Evolutionary conservation across 2,797 vertebrate genomes (phyloP), one percentile per base, ranked within the genome.

Genomic region (Notoglanidium macrostoma): DNA sequence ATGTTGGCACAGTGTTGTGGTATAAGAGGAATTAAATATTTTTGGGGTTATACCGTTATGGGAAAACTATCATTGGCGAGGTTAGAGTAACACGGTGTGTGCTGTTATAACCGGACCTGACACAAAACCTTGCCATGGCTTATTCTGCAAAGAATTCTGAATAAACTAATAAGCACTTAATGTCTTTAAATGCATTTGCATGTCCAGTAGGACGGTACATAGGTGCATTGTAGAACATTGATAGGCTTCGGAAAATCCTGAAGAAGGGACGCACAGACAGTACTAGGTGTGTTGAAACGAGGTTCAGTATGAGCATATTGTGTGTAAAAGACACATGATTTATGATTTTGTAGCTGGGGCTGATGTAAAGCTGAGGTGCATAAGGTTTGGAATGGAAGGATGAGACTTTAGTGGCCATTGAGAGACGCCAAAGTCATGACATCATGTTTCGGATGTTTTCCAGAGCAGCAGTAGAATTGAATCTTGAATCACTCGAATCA

Each of bases 231-330:
- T 44, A 59, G 54, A 14, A 3, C 55, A 15, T 59, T 59, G 10
- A 79, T 80, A 80, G 9, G 77, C 35, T 78, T 55, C 57, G 73
- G 26, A 44, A 17, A 76, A 35, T 78, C 54, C 78, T n/a, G 11
- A 80, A 80, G 55, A 63, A 11, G 12, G 21, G 74, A 11, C 5
- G 7, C 26, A 51, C 46, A 29, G 19, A 17, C 57, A 44, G 55
- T 12, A 78, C 51, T 0, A 46, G 17, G 49, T 9, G 23, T 46
- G 57, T n/a, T 10, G 59, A 81, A 61, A 63, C 19, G 57, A 46
- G 21, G 23, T 80, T 26, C 11, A 40, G 35, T 9, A 5, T 79
- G 15, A 54, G 8, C 17, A 44, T 40, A 51, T n/a, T 83, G 80
- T 49, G 26, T 65, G n/a, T 44, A 51, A 1, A 83, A 63, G 23